Percentiles rank a stretch among this genome's conserved stretches.
Evolutionary conservation across 2,797 vertebrate species (phyloP).

Genomic region (Myotis pilosus): DNA sequence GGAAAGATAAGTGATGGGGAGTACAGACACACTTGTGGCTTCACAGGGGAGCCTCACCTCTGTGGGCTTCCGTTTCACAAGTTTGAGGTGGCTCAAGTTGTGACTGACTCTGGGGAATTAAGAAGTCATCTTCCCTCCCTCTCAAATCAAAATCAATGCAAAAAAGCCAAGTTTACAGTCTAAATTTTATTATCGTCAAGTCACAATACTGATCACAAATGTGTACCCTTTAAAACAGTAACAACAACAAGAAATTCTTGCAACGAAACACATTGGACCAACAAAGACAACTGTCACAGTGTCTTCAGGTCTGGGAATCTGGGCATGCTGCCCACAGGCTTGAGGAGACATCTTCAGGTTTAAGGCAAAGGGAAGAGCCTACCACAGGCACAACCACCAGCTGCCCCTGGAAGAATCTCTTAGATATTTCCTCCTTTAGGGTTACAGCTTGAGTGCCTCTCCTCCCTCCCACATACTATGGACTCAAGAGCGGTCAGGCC

Average conservation of each 20-base stretch:
- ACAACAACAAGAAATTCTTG: conserved; percentile 70
- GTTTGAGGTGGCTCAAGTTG: background rate
- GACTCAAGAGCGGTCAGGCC: conserved; percentile 54
- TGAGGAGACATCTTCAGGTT: conserved; percentile 74
- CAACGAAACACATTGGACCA: conserved; percentile 70
- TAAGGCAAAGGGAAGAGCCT: conserved; percentile 83
- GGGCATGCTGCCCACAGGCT: conserved; percentile 68
- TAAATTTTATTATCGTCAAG: conserved; percentile 71
- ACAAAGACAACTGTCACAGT: conserved; percentile 83
- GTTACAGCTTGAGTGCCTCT: background rate
- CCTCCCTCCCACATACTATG: conserved; percentile 1
- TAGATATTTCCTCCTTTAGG: conserved; percentile 15
- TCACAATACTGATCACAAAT: conserved; percentile 71
- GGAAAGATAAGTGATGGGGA: background rate
- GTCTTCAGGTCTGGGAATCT: conserved; percentile 83
- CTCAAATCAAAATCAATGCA: conserved; percentile 49
- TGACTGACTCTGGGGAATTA: background rate
- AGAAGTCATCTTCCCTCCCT: background rate
- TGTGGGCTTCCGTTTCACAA: background rate
- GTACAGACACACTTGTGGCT: background rate
- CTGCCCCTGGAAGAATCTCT: conserved; percentile 47
- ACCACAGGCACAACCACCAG: conserved; percentile 71
- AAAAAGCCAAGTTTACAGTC: conserved; percentile 50
- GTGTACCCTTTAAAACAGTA: conserved; percentile 68
- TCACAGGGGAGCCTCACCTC: background rate